Evolutionary conservation across 1,140 invertebrate species (phyloP).

Genomic region (Batillaria attramentaria): DNA sequence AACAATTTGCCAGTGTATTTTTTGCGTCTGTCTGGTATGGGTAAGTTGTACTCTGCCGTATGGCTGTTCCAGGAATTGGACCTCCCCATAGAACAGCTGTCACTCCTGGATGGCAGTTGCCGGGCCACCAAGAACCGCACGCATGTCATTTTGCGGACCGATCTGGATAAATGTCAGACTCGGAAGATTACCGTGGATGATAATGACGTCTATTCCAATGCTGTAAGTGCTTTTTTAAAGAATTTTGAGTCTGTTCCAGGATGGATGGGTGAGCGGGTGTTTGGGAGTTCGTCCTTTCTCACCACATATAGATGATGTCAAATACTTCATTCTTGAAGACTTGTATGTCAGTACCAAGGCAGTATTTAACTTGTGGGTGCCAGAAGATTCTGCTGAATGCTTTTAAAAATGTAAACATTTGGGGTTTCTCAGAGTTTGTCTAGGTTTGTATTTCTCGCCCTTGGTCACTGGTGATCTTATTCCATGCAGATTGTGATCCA

Average conservation of each 20-base stretch:
- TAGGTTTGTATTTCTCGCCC: too few relatives aligned
- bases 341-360: too few relatives aligned
- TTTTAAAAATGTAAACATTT: too few relatives aligned
- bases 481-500: constrained; percentile 48
- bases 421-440: too few relatives aligned
- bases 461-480: too few relatives aligned
- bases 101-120: constrained; percentile 42
- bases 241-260: not conserved
- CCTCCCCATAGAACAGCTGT: constrained; percentile 43
- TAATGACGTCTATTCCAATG: constrained; percentile 34
- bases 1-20: too few relatives aligned
- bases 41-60: not conserved
- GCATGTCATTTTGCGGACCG: constrained; percentile 38
- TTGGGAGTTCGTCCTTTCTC: not conserved
- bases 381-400: too few relatives aligned
- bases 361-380: too few relatives aligned
- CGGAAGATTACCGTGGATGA: constrained; percentile 37
- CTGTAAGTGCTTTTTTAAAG: constrained; percentile 22
- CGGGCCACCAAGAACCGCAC: constrained; percentile 37
- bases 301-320: not conserved
- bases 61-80: constrained; percentile 41
- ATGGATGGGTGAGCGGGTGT: not conserved
- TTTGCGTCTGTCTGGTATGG: too few relatives aligned
- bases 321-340: too few relatives aligned
- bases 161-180: constrained; percentile 35